Evolutionary conservation across 2,113 vertebrate genomes (phyloP).

Genomic region (Oxyruncus cristatus): DNA sequence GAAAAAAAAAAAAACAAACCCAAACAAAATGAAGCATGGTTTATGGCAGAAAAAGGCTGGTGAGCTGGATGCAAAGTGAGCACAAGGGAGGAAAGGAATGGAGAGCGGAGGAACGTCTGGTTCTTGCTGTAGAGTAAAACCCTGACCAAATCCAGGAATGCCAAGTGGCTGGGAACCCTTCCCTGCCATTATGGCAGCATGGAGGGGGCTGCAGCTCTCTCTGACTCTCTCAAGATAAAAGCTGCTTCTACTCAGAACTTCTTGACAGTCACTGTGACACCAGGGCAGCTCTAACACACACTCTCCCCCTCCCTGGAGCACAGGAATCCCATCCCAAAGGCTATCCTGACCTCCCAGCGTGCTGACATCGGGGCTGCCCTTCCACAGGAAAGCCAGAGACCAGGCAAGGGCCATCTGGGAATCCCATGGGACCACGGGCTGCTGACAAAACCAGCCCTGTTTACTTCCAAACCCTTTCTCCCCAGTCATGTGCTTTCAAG

Average conservation of each 20-base stretch:
- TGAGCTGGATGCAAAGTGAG: not conserved
- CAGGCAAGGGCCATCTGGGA: not conserved
- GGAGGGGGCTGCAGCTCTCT: not conserved
- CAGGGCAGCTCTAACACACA: not conserved
- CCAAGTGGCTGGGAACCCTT: not conserved
- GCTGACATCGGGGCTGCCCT: not conserved
- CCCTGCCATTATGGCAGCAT: not conserved
- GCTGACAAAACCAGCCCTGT: not conserved
- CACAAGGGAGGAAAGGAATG: not conserved
- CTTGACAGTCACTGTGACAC: not conserved
- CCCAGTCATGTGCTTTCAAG: slow-evolving; percentile 49
- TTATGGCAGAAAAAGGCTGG: slow-evolving; percentile 27
- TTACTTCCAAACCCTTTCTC: slow-evolving; percentile 8
- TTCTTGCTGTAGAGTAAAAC: not conserved
- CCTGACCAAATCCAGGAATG: not conserved
- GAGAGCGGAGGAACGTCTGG: not conserved
- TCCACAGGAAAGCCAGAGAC: not conserved
- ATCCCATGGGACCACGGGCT: not conserved
- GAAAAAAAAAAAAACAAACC: not conserved
- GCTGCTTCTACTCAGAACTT: not conserved
- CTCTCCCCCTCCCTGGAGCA: not conserved
- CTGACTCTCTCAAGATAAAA: not conserved
- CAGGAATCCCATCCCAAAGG: not conserved
- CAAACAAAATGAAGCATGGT: not conserved
- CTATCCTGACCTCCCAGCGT: accelerated